A percentile compares a stretch with the other conserved stretches of the same genome.
Conservation (phyloP, 2,113 vertebrate species). For the Tauraco erythrolophus region DNA sequence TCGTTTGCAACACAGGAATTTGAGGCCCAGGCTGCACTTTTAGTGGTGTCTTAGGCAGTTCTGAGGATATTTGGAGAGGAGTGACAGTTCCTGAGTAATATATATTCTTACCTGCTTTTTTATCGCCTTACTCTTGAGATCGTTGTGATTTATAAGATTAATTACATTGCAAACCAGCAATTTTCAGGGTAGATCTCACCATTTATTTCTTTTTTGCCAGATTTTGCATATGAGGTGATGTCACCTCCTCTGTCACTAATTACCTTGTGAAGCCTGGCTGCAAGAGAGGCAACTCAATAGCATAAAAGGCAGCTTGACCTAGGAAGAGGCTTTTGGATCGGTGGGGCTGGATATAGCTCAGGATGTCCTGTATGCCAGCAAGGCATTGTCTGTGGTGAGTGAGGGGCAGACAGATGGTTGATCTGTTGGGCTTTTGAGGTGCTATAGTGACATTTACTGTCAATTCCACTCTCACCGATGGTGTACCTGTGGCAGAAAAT, state of each 20-base stretch:
- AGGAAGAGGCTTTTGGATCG: neutral
- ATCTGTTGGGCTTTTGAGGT: neutral
- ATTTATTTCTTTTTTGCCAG: neutral
- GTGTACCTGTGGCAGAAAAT: neutral
- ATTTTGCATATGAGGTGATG: neutral
- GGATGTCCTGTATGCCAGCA: neutral
- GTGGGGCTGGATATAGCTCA: neutral
- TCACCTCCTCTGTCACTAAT: neutral
- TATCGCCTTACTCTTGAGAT: neutral
- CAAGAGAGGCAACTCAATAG: neutral
- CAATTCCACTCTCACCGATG: neutral
- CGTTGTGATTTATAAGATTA: neutral
- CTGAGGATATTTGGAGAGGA: neutral
- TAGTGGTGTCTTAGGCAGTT: neutral
- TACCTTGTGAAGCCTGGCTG: neutral
- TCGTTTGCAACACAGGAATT: neutral
- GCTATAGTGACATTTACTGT: neutral
- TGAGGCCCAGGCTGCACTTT: neutral
- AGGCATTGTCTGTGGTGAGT: neutral
- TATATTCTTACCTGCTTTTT: neutral
- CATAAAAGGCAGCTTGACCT: neutral
- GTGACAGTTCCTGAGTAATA: accelerated
- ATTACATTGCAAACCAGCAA: neutral
- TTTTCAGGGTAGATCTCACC: neutral
- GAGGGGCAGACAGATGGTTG: neutral